These are phyloP conservation scores for Papilio gigon DNA, from an alignment of 2,888 invertebrate species.

Conservation along the genomic window DNA sequence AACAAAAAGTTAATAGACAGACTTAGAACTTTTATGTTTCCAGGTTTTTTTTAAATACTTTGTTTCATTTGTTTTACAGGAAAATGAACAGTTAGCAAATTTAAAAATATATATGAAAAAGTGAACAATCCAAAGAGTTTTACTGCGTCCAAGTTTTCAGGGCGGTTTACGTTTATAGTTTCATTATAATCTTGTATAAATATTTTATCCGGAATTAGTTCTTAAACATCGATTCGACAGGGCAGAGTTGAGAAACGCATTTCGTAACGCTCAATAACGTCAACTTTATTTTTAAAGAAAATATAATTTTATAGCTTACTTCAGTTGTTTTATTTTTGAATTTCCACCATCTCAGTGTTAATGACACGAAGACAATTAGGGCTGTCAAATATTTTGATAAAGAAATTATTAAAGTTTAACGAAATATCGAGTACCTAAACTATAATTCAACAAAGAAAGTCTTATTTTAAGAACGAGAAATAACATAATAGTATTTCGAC, in stretches of 20 bases:
- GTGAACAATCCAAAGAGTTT: not conserved
- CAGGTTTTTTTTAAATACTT: no score
- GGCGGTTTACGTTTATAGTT: constrained; percentile 39
- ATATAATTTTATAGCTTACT: constrained; percentile 30
- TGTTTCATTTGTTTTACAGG: no score
- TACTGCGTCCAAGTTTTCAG: constrained; percentile 27
- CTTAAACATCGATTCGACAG: constrained; percentile 39
- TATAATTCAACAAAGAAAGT: no score
- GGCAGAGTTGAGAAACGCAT: constrained; percentile 38
- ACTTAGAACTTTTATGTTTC: no score
- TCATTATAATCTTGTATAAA: constrained; percentile 33
- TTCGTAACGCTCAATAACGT: constrained; percentile 36
- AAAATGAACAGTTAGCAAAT: not conserved
- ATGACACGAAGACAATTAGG: constrained; percentile 33
- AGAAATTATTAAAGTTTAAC: not conserved
- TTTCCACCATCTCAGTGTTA: constrained; percentile 27
- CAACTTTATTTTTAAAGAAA: constrained; percentile 27
- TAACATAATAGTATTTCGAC: no score
- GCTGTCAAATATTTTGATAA: constrained; percentile 9
- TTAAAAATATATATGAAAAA: not conserved
- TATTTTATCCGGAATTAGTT: constrained; percentile 35
- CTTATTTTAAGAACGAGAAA: no score
- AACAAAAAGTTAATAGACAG: no score
- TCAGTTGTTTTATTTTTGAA: constrained; percentile 36
- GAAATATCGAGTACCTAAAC: no score